These are phyloP conservation scores for Cavia porcellus DNA, from an alignment of 2,113 vertebrate species.

Conservation along the genomic window DNA sequence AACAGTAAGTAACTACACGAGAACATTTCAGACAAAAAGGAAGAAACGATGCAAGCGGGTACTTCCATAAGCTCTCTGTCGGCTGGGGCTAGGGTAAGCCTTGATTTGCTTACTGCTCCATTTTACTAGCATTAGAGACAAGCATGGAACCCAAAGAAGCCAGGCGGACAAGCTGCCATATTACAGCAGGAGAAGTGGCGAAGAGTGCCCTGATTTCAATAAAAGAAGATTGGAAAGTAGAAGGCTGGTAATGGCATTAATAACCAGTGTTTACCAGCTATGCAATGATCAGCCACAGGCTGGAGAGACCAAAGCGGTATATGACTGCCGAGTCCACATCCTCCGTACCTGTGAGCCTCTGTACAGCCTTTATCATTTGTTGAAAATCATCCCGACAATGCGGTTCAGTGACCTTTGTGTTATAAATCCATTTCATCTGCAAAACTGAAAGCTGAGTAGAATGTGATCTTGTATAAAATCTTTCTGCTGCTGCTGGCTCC, in stretches of 20 bases:
- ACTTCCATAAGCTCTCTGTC: constrained; percentile 65
- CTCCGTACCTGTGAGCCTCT: constrained; percentile 75
- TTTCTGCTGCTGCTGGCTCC: constrained; percentile 6
- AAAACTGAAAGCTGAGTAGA: constrained; percentile 76
- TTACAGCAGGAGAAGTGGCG: constrained; percentile 71
- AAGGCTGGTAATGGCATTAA: constrained; percentile 84
- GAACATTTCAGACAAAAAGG: constrained; percentile 67
- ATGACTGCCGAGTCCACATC: constrained; percentile 13
- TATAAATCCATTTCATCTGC: constrained; percentile 79
- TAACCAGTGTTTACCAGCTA: constrained; percentile 80
- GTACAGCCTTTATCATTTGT: constrained; percentile 85
- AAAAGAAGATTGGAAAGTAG: constrained; percentile 78
- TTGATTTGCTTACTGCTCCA: constrained; percentile 77
- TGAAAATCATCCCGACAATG: constrained; percentile 82
- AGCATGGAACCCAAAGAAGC: constrained; percentile 61
- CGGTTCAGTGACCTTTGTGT: constrained; percentile 76
- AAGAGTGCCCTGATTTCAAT: constrained; percentile 83
- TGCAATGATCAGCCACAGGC: constrained; percentile 76
- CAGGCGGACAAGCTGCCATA: constrained; percentile 67
- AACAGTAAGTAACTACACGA: constrained; percentile 51
- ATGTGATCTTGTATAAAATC: constrained; percentile 56
- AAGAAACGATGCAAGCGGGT: background rate
- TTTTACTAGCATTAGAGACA: constrained; percentile 74
- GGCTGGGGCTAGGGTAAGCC: constrained; percentile 56
- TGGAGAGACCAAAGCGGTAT: constrained; percentile 76